phyloP scores from a whole-genome alignment of 2,888 invertebrate species.

The Platerodrilus igneus region DNA sequence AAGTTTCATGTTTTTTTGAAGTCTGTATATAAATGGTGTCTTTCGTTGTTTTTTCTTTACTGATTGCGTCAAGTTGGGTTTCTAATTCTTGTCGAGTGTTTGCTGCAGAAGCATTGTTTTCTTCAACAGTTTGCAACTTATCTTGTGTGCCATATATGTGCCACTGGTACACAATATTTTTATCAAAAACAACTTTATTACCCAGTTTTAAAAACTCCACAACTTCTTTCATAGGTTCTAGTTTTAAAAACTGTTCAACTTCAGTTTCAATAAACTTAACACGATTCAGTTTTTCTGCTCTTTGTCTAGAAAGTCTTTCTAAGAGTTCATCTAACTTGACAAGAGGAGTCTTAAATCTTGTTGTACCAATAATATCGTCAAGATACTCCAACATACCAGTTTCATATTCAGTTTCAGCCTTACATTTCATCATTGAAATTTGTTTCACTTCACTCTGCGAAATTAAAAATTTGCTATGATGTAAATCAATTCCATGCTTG shows the following conservation, averaged over 20 bases:
- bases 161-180: conserved; percentile 69
- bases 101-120: conserved; percentile 56
- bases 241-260: conserved; percentile 68
- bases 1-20: conserved; percentile 51
- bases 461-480: conserved; percentile 95
- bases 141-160: conserved; percentile 60
- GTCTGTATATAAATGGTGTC: conserved; percentile 33
- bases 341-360: conserved; percentile 77
- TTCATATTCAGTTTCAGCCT: conserved; percentile 78
- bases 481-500: conserved; percentile 85
- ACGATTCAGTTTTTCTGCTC: conserved; percentile 78
- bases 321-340: conserved; percentile 67
- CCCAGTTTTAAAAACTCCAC: conserved; percentile 72
- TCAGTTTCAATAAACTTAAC: conserved; percentile 79
- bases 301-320: conserved; percentile 66
- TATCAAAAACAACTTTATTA: conserved; percentile 66
- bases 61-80: conserved; percentile 52
- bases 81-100: conserved; percentile 60
- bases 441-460: conserved; percentile 99
- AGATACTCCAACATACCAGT: conserved; percentile 96
- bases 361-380: conserved; percentile 95
- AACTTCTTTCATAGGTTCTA: conserved; percentile 77
- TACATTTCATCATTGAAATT: conserved; percentile 98
- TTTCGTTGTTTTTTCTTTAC: conserved; percentile 51
- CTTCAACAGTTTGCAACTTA: conserved; percentile 52